These are phyloP conservation scores for Oncorhynchus kisutch DNA, from an alignment of 2,113 vertebrate genomes.

Conservation along the genomic window DNA sequence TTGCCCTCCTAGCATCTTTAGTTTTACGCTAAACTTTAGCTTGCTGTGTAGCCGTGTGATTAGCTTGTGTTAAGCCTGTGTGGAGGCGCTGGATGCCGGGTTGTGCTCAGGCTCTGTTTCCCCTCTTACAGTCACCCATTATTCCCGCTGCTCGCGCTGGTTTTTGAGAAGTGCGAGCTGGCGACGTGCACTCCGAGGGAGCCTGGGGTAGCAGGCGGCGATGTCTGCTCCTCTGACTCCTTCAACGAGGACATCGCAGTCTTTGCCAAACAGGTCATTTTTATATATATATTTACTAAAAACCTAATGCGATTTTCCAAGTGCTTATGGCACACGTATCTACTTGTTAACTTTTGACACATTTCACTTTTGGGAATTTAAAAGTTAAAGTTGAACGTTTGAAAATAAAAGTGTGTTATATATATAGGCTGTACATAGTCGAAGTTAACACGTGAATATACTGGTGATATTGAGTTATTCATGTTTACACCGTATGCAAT, in stretches of 20 bases:
- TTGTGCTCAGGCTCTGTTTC: slow-evolving; percentile 65
- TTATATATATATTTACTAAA: neutral
- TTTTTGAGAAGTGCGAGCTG: slow-evolving; percentile 99
- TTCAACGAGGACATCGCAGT: slow-evolving; percentile 99
- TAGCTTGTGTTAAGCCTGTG: slow-evolving; percentile 10
- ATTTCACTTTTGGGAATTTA: neutral
- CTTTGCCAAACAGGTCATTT: slow-evolving; percentile 97
- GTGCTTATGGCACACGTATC: slow-evolving; percentile 13
- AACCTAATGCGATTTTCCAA: neutral
- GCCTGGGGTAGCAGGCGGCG: slow-evolving; percentile 97
- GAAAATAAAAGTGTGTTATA: neutral
- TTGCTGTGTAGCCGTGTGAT: neutral
- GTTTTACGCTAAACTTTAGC: neutral
- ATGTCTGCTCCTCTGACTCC: slow-evolving; percentile 99
- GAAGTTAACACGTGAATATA: neutral
- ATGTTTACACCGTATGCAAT: neutral
- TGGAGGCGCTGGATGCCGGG: slow-evolving; percentile 3
- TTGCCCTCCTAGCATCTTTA: neutral
- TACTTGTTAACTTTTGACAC: neutral
- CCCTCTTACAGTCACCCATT: slow-evolving; percentile 92
- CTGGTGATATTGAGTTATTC: neutral
- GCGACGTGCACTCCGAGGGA: slow-evolving; percentile 98
- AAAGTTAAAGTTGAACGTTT: neutral
- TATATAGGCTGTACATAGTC: neutral
- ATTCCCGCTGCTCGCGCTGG: slow-evolving; percentile 97